phyloP scores from a whole-genome alignment of 1,140 invertebrate genomes.

The Andrena cerasifolii region DNA sequence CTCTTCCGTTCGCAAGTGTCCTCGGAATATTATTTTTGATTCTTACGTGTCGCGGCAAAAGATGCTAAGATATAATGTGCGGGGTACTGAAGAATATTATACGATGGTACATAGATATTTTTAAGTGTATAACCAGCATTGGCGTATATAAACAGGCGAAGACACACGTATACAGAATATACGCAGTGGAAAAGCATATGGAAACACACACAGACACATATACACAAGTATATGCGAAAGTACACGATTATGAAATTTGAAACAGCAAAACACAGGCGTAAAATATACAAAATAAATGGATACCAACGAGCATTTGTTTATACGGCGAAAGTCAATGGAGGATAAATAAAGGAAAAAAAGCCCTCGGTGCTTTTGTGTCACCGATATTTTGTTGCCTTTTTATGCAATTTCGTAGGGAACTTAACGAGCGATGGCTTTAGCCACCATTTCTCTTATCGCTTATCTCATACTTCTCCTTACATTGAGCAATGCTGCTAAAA shows the following conservation, averaged over 20 bases:
- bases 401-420: background rate
- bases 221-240: slow-evolving; percentile 44
- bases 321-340: slow-evolving; percentile 37
- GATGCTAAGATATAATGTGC: slow-evolving; percentile 1
- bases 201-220: background rate
- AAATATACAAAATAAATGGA: slow-evolving; percentile 45
- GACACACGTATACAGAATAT: slow-evolving; percentile 28
- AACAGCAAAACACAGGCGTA: slow-evolving; percentile 39
- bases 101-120: background rate
- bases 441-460: background rate
- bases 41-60: background rate
- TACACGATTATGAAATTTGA: slow-evolving; percentile 32
- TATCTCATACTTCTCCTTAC: background rate
- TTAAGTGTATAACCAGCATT: slow-evolving; percentile 34
- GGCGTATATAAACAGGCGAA: slow-evolving; percentile 21
- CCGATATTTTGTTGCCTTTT: slow-evolving; percentile 31
- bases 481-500: slow-evolving; percentile 10
- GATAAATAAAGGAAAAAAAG: slow-evolving; percentile 50
- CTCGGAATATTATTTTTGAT: slow-evolving; percentile 38
- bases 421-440: background rate
- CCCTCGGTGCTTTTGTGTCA: slow-evolving; percentile 40
- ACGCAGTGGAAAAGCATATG: slow-evolving; percentile 30
- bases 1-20: background rate
- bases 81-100: too few relatives aligned
- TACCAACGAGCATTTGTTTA: slow-evolving; percentile 54